Conservation (phyloP, 2,113 vertebrate species). For the Amia ocellicauda region DNA sequence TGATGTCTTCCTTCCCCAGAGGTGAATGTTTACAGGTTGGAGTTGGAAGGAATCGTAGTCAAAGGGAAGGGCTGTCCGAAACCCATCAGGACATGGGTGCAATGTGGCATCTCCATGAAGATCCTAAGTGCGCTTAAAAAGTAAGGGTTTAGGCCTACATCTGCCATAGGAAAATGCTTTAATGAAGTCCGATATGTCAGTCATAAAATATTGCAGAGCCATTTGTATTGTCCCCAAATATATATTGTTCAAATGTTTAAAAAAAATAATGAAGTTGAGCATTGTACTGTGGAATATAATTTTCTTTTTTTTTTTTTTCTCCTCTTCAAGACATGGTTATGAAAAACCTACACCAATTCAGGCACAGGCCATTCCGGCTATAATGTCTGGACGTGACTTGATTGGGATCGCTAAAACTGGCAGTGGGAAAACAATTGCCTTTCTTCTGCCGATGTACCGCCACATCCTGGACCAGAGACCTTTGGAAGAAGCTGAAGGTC, state of each 20-base stretch:
- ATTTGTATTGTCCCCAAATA: too few relatives aligned
- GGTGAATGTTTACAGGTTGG: slow-evolving; percentile 81
- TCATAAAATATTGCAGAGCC: too few relatives aligned
- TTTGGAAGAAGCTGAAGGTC: slow-evolving; percentile 90
- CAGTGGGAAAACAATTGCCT: slow-evolving; percentile 96
- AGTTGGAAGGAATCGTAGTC: slow-evolving; percentile 90
- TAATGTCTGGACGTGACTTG: slow-evolving; percentile 93
- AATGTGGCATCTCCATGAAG: slow-evolving; percentile 98
- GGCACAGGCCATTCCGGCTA: slow-evolving; percentile 91
- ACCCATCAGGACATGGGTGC: slow-evolving; percentile 97
- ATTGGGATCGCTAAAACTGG: slow-evolving; percentile 98
- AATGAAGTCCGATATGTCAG: too few relatives aligned
- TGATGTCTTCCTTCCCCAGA: slow-evolving; percentile 57
- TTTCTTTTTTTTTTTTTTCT: background rate
- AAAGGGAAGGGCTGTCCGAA: slow-evolving; percentile 97
- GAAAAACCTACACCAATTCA: slow-evolving; percentile 98
- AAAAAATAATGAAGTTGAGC: too few relatives aligned
- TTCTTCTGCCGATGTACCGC: slow-evolving; percentile 95
- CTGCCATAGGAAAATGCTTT: too few relatives aligned
- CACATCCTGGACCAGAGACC: slow-evolving; percentile 97
- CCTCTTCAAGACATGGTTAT: slow-evolving; percentile 76
- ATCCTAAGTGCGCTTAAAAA: slow-evolving; percentile 90
- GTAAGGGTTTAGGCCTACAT: slow-evolving; percentile 61
- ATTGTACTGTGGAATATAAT: background rate
- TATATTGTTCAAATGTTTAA: too few relatives aligned